Conservation (phyloP, 2,113 vertebrate genomes). For the human (Homo sapiens) region GRCh38 chr3:81512501-81513000, state of each 20-base stretch:
- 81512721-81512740: neutral
- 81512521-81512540: neutral
- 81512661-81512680: slow-evolving; percentile 36
- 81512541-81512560: neutral
- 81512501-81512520: slow-evolving; percentile 15
- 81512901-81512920: no score
- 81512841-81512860: neutral
- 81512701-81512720: slow-evolving; percentile 22
- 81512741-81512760: neutral
- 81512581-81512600: neutral
- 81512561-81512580: neutral
- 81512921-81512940: neutral
- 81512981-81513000: neutral
- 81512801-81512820: neutral
- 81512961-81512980: neutral
- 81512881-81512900: no score
- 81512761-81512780: neutral
- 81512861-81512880: neutral
- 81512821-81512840: neutral
- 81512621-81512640: neutral
- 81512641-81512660: slow-evolving; percentile 47
- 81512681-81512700: neutral
- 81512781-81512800: neutral
- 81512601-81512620: neutral
- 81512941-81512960: neutral